Base-by-base conservation (phyloP, 1,140 invertebrate genomes). In the Armadillidium nasatum region DNA sequence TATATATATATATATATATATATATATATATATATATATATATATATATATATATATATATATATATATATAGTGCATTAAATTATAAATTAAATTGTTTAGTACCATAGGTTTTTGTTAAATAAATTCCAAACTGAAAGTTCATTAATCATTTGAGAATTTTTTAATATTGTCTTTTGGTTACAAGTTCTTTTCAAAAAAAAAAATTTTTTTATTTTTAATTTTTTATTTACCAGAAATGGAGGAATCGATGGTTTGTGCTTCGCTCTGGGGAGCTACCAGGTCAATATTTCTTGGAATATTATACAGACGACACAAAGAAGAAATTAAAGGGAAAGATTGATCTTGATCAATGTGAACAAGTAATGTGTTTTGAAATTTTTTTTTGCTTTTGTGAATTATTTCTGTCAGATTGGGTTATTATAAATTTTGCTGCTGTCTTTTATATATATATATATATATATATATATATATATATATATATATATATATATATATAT, bases 271-370 rank as follows among this genome's bases (percentile, higher is more conserved):
- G 94, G 78, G 92, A 96, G 83, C 89, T 96, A 80, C 95, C 95
- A 72, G 93, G 92, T 73, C 94, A 96, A 86, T 97, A 94, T 87
- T 91, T 94, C 83, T 87, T 98, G 76, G 94, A 95, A 83, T 98
- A 98, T 86, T 97, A 94, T 85, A 92, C 92, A 11, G 94, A 97
- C 84, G 89, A 90, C 82, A 89, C 91, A 81, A 92, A 92, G 83
- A 89, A 90, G 80, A 94, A 94, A 83, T 86, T 93, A 72, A 97
- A 97, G 86, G 95, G 95, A 78, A 89, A 90, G 78, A 96, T 98
- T 78, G 92, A 97, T 88, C 88, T 98, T 80, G 94, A 96, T 88
- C 92, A 96, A 83, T 97, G 95, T 86, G 94, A 96, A 86, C 94
- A 97, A 88, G 95, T 94, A 86, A 83, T 80, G 7, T 15, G 4